A percentile compares a stretch with the other conserved stretches of the same genome.
Conservation (phyloP, 2,113 vertebrate species). For the Indicator maculatus region DNA sequence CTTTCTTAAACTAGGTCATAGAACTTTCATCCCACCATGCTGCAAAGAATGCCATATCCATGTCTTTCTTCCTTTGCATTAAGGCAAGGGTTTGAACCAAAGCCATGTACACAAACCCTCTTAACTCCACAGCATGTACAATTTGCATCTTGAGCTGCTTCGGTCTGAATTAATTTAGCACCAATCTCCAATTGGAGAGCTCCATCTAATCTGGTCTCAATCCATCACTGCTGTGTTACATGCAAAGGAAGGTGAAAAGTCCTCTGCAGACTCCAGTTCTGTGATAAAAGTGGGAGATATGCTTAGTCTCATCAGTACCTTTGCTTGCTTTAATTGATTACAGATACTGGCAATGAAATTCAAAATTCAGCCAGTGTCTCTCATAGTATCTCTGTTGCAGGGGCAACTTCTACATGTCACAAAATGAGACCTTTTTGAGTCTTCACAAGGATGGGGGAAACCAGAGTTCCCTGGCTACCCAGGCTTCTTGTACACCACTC, state of each 20-base stretch:
- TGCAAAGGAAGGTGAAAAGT: constrained; percentile 10
- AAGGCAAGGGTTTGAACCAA: background rate
- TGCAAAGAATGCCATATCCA: background rate
- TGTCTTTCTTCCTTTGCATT: background rate
- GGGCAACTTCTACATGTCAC: background rate
- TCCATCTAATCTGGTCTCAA: background rate
- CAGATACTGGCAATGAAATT: background rate
- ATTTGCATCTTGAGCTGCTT: constrained; percentile 25
- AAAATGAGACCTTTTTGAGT: background rate
- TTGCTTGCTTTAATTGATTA: background rate
- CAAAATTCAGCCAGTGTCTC: background rate
- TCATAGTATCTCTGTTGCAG: background rate
- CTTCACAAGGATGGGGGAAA: background rate
- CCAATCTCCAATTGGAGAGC: background rate
- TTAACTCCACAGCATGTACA: background rate
- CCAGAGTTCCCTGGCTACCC: background rate
- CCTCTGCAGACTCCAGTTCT: background rate
- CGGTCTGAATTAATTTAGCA: constrained; percentile 16
- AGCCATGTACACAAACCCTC: constrained; percentile 18
- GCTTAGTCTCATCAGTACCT: background rate
- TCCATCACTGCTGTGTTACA: background rate
- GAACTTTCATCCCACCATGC: background rate
- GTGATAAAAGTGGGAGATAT: background rate
- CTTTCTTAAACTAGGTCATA: background rate
- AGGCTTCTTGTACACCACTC: background rate